These are phyloP conservation scores for Lytechinus pictus DNA, from an alignment of 35 echinoderm and acorn worm species.

Conservation along the genomic window DNA sequence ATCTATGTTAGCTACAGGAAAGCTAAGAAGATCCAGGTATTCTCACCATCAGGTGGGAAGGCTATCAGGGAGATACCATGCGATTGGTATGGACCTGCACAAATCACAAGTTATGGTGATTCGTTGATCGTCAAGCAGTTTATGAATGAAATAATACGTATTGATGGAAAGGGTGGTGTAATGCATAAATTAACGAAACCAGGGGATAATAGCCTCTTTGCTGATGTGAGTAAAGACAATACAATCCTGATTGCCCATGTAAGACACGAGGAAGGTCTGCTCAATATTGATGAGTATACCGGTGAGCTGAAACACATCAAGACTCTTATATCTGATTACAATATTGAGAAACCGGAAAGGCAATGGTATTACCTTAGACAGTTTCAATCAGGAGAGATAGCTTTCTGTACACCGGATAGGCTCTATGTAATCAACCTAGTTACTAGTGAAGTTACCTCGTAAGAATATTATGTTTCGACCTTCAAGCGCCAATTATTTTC, in stretches of 20 bases:
- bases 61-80: not conserved
- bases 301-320: not conserved
- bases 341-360: not conserved
- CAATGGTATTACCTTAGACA: not conserved
- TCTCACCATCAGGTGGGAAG: slow-evolving; percentile 26
- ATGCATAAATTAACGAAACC: not conserved
- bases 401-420: not conserved
- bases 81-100: not conserved
- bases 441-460: too few species aligned
- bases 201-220: not conserved
- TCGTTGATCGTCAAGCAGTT: not conserved
- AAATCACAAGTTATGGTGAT: not conserved
- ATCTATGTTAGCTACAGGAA: slow-evolving; percentile 25
- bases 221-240: not conserved
- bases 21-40: slow-evolving; percentile 15
- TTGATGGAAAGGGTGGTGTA: not conserved
- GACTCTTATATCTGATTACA: not conserved
- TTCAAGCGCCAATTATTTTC: too few species aligned
- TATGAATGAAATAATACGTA: not conserved
- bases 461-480: too few species aligned
- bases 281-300: slow-evolving; percentile 6
- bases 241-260: not conserved
- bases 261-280: not conserved
- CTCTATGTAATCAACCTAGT: not conserved
- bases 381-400: slow-evolving; percentile 27